These are phyloP conservation scores for Hirudo medicinalis DNA, from an alignment of 1,140 invertebrate species.

Conservation along the genomic window DNA sequence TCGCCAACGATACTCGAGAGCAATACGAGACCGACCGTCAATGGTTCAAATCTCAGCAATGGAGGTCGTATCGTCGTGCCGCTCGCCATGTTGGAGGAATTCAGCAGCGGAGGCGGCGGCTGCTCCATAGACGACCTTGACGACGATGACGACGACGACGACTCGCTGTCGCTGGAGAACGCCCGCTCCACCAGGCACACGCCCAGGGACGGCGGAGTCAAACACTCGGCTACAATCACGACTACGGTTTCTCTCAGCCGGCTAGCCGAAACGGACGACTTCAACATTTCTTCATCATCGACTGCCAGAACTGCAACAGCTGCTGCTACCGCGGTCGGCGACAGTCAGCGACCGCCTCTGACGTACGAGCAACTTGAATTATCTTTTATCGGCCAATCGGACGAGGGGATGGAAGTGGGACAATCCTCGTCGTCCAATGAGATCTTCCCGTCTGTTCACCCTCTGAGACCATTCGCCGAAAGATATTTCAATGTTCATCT, in stretches of 20 bases:
- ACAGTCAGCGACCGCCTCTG: neutral
- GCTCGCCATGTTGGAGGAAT: slow-evolving; percentile 14
- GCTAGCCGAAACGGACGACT: neutral
- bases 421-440: neutral
- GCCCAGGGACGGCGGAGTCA: neutral
- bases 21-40: neutral
- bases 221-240: neutral
- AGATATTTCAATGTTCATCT: slow-evolving; percentile 80
- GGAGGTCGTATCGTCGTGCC: slow-evolving; percentile 10
- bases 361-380: slow-evolving; percentile 16
- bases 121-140: slow-evolving; percentile 14
- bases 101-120: slow-evolving; percentile 7
- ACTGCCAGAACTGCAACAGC: neutral
- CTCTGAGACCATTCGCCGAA: slow-evolving; percentile 83
- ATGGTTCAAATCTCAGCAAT: neutral
- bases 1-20: neutral
- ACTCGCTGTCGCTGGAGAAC: neutral
- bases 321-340: neutral
- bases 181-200: neutral
- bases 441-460: slow-evolving; percentile 47
- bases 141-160: slow-evolving; percentile 9
- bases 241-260: neutral
- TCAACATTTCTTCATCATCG: neutral
- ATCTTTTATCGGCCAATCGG: slow-evolving; percentile 3
- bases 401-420: neutral